Evolutionary conservation across 2,113 vertebrate genomes (phyloP).

Genomic region (Sebastes fasciatus): DNA sequence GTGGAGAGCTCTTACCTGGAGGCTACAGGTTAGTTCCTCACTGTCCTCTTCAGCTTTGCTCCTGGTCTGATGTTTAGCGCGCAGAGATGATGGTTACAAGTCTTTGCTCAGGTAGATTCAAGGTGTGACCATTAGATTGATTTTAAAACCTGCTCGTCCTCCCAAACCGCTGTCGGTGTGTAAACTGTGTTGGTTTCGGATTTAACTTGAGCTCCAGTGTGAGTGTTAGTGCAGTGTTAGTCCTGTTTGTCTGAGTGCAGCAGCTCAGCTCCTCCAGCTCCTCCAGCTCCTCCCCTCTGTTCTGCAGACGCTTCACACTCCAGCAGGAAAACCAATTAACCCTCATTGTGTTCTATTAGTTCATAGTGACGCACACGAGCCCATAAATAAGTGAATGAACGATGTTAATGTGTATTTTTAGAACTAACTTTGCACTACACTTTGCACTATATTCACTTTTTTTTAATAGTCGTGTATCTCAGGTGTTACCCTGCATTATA

Average conservation of each 20-base stretch:
- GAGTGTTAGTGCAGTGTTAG: background rate
- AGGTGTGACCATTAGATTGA: background rate
- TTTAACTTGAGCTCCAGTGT: background rate
- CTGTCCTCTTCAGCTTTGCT: background rate
- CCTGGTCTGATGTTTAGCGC: background rate
- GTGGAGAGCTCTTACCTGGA: conserved; percentile 42
- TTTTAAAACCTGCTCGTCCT: background rate
- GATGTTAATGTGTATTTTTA: no score
- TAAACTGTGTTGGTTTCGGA: background rate
- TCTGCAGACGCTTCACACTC: background rate
- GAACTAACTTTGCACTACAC: no score
- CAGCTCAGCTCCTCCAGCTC: background rate
- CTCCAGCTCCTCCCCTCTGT: conserved; percentile 49
- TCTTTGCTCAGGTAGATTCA: background rate
- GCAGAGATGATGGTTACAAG: background rate
- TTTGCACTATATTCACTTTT: no score
- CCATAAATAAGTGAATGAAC: background rate
- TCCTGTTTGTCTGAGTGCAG: background rate
- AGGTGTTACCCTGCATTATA: no score
- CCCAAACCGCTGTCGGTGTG: background rate
- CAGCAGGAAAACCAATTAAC: background rate
- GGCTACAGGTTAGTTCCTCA: conserved; percentile 22
- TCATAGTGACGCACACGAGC: background rate
- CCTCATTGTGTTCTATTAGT: background rate
- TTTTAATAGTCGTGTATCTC: no score